Evolutionary conservation across 1,140 invertebrate species (phyloP).

Genomic region (Bombus pyrosoma): DNA sequence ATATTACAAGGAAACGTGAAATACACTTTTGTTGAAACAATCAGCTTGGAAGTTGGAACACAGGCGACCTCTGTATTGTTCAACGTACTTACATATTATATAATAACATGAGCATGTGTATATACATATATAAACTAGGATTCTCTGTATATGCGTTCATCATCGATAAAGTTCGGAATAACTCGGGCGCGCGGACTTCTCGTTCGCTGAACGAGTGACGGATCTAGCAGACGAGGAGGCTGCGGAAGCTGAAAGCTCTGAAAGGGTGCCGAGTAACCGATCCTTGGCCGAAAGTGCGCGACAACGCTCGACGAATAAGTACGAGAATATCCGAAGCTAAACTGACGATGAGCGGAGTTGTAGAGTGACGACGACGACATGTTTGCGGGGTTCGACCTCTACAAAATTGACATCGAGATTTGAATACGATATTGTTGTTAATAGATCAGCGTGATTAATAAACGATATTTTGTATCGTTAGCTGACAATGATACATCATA

Average conservation of each 20-base stretch:
- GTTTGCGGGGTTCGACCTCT: conserved; percentile 65
- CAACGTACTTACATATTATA: neutral
- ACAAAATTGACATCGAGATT: conserved; percentile 2
- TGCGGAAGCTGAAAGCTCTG: conserved; percentile 19
- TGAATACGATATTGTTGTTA: neutral
- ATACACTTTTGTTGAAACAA: neutral
- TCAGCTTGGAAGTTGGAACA: neutral
- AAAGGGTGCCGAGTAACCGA: conserved; percentile 64
- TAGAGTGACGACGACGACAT: conserved; percentile 71
- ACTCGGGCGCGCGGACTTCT: conserved; percentile 1
- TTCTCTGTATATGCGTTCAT: neutral
- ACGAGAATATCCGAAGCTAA: conserved; percentile 52
- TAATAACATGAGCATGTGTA: neutral
- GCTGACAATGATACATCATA: neutral
- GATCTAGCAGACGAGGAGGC: conserved; percentile 4
- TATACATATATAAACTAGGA: neutral
- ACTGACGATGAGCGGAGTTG: conserved; percentile 47
- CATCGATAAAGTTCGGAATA: conserved; percentile 31
- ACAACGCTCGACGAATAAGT: conserved; percentile 3
- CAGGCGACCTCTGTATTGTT: neutral
- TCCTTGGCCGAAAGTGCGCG: conserved; percentile 36
- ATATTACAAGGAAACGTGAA: neutral
- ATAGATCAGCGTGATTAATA: neutral
- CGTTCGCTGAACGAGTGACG: neutral
- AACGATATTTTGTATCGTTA: neutral